Conservation (phyloP, 2,888 invertebrate species). For the Choreutis nemorana region DNA sequence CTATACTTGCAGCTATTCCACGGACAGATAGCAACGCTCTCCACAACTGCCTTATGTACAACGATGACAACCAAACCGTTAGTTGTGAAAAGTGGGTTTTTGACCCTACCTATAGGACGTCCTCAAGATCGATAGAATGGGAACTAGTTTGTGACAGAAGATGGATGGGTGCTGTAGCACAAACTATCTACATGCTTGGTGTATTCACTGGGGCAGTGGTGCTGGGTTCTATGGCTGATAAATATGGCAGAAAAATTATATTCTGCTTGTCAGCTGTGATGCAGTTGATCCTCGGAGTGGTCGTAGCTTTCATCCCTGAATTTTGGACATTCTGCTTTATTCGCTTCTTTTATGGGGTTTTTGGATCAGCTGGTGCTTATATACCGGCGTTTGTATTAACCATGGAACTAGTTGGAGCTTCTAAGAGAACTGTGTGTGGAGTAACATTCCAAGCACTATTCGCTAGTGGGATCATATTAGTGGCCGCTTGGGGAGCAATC, state of each 20-base stretch:
- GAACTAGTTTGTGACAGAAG: conserved; percentile 78
- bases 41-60: conserved; percentile 69
- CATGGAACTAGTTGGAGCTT: conserved; percentile 86
- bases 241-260: conserved; percentile 81
- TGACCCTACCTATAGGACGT: conserved; percentile 75
- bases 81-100: conserved; percentile 70
- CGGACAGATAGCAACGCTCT: conserved; percentile 52
- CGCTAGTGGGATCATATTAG: conserved; percentile 81
- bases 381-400: conserved; percentile 74
- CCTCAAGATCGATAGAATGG: conserved; percentile 84
- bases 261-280: conserved; percentile 82
- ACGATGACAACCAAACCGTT: conserved; percentile 31
- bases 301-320: conserved; percentile 80
- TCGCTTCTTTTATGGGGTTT: conserved; percentile 78
- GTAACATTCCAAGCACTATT: conserved; percentile 82
- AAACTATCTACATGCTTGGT: conserved; percentile 83
- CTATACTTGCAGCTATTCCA: conserved; percentile 67
- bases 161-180: conserved; percentile 84
- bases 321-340: conserved; percentile 75
- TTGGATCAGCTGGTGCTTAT: conserved; percentile 83
- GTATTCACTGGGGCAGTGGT: conserved; percentile 85
- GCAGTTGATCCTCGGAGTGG: conserved; percentile 75
- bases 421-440: conserved; percentile 81
- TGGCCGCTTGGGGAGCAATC: conserved; percentile 83
- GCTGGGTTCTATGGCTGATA: conserved; percentile 83